phyloP scores from a whole-genome alignment of 1,140 invertebrate species.

The Mycetomoellerius zeteki region DNA sequence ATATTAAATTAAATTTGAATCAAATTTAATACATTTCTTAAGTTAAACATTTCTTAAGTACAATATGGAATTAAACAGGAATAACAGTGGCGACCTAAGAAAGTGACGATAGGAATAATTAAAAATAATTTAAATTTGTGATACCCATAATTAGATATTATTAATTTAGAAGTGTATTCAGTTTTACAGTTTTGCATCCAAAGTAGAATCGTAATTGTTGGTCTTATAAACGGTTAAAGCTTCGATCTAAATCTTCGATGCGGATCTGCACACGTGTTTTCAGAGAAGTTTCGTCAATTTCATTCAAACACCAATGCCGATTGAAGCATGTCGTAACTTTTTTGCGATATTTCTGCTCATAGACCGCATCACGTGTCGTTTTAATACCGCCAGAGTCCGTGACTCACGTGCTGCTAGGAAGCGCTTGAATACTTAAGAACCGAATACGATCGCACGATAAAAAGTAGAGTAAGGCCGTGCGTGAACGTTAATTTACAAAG shows the following conservation, averaged over 20 bases:
- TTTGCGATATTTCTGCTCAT: background rate
- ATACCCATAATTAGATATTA: too few relatives aligned
- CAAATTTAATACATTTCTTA: too few relatives aligned
- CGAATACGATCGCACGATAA: slow-evolving; percentile 8
- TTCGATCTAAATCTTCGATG: background rate
- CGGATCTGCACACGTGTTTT: background rate
- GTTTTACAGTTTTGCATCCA: background rate
- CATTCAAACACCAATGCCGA: background rate
- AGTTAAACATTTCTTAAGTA: too few relatives aligned
- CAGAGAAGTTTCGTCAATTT: background rate
- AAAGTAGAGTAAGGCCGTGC: slow-evolving; percentile 21
- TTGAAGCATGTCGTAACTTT: background rate
- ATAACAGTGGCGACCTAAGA: too few relatives aligned
- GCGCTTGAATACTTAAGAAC: background rate
- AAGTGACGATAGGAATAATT: too few relatives aligned
- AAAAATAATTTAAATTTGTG: too few relatives aligned
- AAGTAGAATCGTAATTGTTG: background rate
- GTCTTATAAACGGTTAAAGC: background rate
- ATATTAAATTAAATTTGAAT: too few relatives aligned
- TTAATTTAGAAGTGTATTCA: background rate
- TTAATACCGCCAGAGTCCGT: background rate
- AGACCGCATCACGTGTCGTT: background rate
- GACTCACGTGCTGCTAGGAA: background rate
- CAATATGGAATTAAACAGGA: too few relatives aligned
- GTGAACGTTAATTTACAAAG: slow-evolving; percentile 16